Evolutionary conservation across 2,797 vertebrate species (phyloP), one percentile per base, ranked within the genome.

Genomic region (Smutsia gigantea): DNA sequence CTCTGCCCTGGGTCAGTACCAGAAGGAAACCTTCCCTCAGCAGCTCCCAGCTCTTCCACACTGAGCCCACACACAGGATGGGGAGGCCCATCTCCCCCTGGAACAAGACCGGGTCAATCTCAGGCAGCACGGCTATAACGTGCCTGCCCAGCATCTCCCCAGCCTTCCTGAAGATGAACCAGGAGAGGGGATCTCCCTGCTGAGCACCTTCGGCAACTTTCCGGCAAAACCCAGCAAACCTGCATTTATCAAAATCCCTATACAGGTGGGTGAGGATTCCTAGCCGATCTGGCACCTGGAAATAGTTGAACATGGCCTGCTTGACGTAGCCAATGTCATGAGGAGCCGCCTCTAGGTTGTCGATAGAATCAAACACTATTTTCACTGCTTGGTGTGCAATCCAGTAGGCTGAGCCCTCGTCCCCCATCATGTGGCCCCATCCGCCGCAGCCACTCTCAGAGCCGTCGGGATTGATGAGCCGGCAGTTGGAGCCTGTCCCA

Each of bases 391-490:
- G 97, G 71, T 99, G 99, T 34, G 99, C 98, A 4, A 99, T 99
- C 99, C 99, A 99, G 98, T 98, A 99, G 0, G 99, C 99, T 99
- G 98, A n/a, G n/a, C n/a, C n/a, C n/a, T n/a, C n/a, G n/a, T n/a
- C n/a, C n/a, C n/a, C n/a, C n/a, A n/a, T n/a, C n/a, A n/a, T n/a
- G n/a, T n/a, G n/a, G n/a, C n/a, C n/a, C n/a, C n/a, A n/a, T n/a
- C n/a, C n/a, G n/a, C n/a, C n/a, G n/a, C n/a, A n/a, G n/a, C n/a
- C n/a, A n/a, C n/a, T n/a, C n/a, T n/a, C n/a, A n/a, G n/a, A n/a
- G n/a, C n/a, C n/a, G n/a, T n/a, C n/a, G n/a, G n/a, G n/a, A n/a
- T n/a, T n/a, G n/a, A n/a, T n/a, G n/a, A n/a, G n/a, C n/a, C n/a
- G n/a, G n/a, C n/a, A n/a, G n/a, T n/a, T n/a, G n/a, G n/a, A n/a